Base-by-base conservation (phyloP, 2,888 invertebrate species). In the Lutraria lutraria region DNA sequence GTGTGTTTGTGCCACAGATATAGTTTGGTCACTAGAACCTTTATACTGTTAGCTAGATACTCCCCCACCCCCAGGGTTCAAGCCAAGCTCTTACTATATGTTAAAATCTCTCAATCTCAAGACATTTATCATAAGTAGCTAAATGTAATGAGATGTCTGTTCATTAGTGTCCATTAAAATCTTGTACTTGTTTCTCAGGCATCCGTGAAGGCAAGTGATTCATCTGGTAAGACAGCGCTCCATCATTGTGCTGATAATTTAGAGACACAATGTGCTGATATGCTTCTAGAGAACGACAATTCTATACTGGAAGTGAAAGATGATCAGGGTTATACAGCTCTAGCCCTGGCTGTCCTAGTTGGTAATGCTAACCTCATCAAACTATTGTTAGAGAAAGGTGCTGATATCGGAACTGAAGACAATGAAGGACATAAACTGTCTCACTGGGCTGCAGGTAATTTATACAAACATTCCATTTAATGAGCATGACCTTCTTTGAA, bases 401-500 rank as follows among this genome's bases (percentile, higher is more conserved):
- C 99, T 15, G 98, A 99, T 96, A 98, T 99, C 92, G 98, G 98
- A 96, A 98, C 98, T 81, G 97, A 98, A 93, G 99, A 99, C 97
- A 98, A 98, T 95, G 99, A 99, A 96, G 98, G 98, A 90, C 99
- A 99, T 96, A 98, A 99, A 2, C 98, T 98, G 81, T 98, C 99
- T 16, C 99, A 99, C 97, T 99, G 99, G 99, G 99, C 99, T 29
- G 99, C 99, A 93, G 99, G 99, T 99, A 84, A 76, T 86, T 43
- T 43, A 43, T 43, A 56, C 2, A 15, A 56, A 56, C 56, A 56
- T 56, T 19, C 12, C 56, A 15, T 8, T 16, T 56, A 56, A 16
- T 56, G 56, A 8, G 56, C 56, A 56, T 56, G 2, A 56, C 19
- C 56, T 3, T 56, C 13, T 19, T 56, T 56, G 56, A 12, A 19